A percentile compares a stretch with the other conserved stretches of the same genome.
phyloP scores from a whole-genome alignment of 2,113 vertebrate species.

The Emberiza fucata region DNA sequence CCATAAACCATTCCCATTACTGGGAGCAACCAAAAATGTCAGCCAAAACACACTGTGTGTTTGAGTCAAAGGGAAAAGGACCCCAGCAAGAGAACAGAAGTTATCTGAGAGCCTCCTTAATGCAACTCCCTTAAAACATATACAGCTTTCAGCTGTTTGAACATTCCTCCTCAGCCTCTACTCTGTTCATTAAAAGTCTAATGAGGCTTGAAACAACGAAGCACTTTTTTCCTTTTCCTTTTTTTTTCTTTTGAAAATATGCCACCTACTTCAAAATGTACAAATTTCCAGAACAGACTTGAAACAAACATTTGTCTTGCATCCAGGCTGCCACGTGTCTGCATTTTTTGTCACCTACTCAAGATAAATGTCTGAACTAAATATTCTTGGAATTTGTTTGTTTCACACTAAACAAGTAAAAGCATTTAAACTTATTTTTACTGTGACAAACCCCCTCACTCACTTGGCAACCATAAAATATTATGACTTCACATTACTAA shows the following conservation, averaged over 20 bases:
- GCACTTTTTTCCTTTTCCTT: not conserved
- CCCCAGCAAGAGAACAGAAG: not conserved
- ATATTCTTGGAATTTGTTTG: constrained; percentile 41
- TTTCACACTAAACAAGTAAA: not conserved
- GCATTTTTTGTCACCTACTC: constrained; percentile 69
- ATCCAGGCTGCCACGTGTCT: constrained; percentile 57
- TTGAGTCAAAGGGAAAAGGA: not conserved
- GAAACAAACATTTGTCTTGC: constrained; percentile 50
- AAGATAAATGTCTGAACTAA: constrained; percentile 67
- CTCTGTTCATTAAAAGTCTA: constrained; percentile 1
- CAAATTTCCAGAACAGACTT: constrained; percentile 54
- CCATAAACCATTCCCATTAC: not conserved
- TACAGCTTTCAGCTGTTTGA: not conserved
- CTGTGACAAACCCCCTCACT: not conserved
- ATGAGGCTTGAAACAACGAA: constrained; percentile 45
- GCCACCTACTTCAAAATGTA: constrained; percentile 61
- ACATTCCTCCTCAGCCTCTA: constrained; percentile 58
- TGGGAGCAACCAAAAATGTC: not conserved
- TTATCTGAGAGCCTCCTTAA: constrained; percentile 26
- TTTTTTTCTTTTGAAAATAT: constrained; percentile 18
- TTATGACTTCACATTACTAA: not conserved
- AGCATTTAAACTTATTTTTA: not conserved
- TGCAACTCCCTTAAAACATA: constrained; percentile 13
- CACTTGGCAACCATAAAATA: not conserved
- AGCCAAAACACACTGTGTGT: not conserved